Percentiles rank a stretch among this genome's conserved stretches.
These are phyloP conservation scores for Phataginus tetradactyla DNA, from an alignment of 2,797 vertebrate species.

Conservation along the genomic window DNA sequence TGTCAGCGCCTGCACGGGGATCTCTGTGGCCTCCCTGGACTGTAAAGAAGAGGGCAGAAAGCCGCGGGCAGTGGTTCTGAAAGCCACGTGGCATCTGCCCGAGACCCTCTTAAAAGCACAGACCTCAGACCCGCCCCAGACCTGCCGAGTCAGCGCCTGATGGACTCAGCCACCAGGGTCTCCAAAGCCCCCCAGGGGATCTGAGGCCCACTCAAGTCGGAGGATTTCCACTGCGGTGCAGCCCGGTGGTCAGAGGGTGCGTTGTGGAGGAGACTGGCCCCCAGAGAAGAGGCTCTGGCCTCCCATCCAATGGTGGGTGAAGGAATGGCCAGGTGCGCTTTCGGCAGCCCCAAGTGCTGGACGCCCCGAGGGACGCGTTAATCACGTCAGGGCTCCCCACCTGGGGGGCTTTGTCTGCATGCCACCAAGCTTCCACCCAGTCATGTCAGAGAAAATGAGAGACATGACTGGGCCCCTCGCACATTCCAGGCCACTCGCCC, in stretches of 20 bases:
- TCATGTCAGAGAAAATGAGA: background rate
- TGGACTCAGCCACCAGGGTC: rapidly evolving
- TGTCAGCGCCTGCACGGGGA: rapidly evolving
- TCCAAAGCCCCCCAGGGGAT: rapidly evolving
- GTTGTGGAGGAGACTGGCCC: background rate
- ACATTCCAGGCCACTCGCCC: background rate
- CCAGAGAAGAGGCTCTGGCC: rapidly evolving
- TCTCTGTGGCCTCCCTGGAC: rapidly evolving
- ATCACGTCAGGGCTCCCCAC: background rate
- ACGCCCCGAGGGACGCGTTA: rapidly evolving
- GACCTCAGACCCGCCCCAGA: rapidly evolving
- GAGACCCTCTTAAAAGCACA: background rate
- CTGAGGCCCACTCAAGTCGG: background rate
- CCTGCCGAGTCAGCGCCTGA: rapidly evolving
- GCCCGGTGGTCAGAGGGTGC: no score
- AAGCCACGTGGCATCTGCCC: background rate
- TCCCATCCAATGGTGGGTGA: rapidly evolving
- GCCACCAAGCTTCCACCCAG: rapidly evolving
- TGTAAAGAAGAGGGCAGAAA: rapidly evolving
- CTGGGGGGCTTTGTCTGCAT: rapidly evolving
- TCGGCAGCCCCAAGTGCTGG: rapidly evolving
- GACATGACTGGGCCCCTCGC: background rate
- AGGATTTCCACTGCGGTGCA: rapidly evolving
- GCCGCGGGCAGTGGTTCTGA: rapidly evolving
- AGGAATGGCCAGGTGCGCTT: rapidly evolving